Conservation (phyloP, 1,140 invertebrate genomes). For the Euwallacea similis region DNA sequence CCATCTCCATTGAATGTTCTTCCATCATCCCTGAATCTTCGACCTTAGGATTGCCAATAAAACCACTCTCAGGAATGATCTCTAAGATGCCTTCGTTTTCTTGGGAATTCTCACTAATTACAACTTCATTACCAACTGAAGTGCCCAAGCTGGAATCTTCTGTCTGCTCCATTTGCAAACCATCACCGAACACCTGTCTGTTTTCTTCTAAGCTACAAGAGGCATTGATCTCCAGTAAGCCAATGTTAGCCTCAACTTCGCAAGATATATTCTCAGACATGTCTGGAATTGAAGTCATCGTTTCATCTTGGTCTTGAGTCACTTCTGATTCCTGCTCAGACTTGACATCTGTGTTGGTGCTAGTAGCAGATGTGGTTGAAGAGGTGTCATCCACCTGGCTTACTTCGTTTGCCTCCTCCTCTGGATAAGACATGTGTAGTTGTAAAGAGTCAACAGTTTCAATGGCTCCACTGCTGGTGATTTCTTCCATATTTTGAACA, state of each 20-base stretch:
- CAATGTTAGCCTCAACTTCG: slow-evolving; percentile 15
- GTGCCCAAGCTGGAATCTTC: slow-evolving; percentile 16
- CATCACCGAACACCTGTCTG: slow-evolving; percentile 5
- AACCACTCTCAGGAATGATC: neutral
- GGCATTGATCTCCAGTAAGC: slow-evolving; percentile 22
- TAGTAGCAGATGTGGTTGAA: slow-evolving; percentile 35
- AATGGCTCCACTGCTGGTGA: slow-evolving; percentile 40
- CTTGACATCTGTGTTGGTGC: slow-evolving; percentile 38
- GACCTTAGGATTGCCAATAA: neutral
- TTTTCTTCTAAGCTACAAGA: slow-evolving; percentile 25
- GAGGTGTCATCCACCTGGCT: slow-evolving; percentile 39
- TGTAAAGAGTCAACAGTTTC: slow-evolving; percentile 44
- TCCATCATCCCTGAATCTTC: neutral
- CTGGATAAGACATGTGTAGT: slow-evolving; percentile 37
- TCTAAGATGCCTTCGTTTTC: neutral
- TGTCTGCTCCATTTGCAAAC: neutral
- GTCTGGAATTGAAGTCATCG: slow-evolving; percentile 40
- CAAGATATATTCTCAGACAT: slow-evolving; percentile 29
- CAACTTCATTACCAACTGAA: neutral
- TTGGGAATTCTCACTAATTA: neutral
- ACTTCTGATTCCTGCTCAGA: slow-evolving; percentile 38
- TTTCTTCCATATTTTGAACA: slow-evolving; percentile 40
- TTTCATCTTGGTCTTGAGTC: slow-evolving; percentile 38
- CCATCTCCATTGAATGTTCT: slow-evolving; percentile 8
- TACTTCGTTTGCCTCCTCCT: slow-evolving; percentile 34